Evolutionary conservation across 2,113 vertebrate species (phyloP), one percentile per base, ranked within the genome.

Genomic region (Hymenochirus boettgeri): DNA sequence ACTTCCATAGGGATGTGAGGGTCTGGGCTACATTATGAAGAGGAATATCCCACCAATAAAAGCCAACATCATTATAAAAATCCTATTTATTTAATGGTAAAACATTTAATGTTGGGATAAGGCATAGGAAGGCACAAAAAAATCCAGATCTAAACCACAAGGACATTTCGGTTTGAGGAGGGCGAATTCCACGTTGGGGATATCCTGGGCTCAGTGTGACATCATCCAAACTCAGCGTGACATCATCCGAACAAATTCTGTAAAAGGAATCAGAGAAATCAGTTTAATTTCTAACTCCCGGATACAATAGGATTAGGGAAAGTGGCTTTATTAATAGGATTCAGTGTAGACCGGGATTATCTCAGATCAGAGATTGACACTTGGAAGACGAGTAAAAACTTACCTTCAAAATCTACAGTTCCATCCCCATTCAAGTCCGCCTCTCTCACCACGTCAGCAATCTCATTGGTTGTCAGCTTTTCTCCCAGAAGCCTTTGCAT

Each of bases 331-430:
- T 7, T 22, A 10, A 13, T 2, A 8, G 9, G n/a, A 2, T 52
- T 12, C 5, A 2, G 31, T 7, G 31, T 9, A 33, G 11, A 33
- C 11, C 7, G 31, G 23, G 57, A 10, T 7, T 17, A 18, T 24
- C 56, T 24, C n/a, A 58, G 56, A 21, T 23, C 24, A 21, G n/a
- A n/a, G n/a, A n/a, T 33, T 9, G 31, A 11, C 31, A 33, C 31
- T 18, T 35, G 15, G 2, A 35, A 22, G 9, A 29, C 9, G 7
- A 9, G 1, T 24, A 12, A 19, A 4, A 9, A 54, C 55, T 21
- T 54, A 92, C 92, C 92, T 86, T 94, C 92, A 70, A 94, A 93
- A 70, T 92, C 88, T 52, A 94, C 90, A 0, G 90, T 92, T 21
- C 92, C 92, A 0, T 93, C 91, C 4, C 92, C 89, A 0, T 94